These are phyloP conservation scores for Ailuropoda melanoleuca DNA, from an alignment of 2,113 vertebrate species.

Conservation along the genomic window DNA sequence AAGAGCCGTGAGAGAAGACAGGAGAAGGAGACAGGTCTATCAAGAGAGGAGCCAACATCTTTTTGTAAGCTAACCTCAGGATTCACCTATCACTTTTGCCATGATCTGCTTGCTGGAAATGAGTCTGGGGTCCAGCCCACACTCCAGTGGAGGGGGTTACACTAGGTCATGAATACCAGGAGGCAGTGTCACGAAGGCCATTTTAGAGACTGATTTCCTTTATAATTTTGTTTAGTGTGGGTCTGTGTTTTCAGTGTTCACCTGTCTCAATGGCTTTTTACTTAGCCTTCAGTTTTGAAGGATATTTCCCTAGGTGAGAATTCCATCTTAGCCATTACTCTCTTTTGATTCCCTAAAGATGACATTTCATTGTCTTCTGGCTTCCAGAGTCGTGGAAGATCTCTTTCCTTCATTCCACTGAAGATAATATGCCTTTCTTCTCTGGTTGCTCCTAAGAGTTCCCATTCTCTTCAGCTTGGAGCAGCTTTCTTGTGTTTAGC, in stretches of 20 bases:
- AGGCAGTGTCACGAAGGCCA: accelerated
- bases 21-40: not conserved
- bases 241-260: not conserved
- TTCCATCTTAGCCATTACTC: not conserved
- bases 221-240: not conserved
- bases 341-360: not conserved
- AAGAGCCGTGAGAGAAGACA: not conserved
- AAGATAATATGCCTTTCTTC: not conserved
- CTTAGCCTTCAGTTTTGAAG: not conserved
- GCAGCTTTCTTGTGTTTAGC: accelerated
- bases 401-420: not conserved
- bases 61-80: not conserved
- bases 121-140: not conserved
- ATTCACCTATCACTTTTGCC: not conserved
- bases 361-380: not conserved
- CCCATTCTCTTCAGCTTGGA: not conserved
- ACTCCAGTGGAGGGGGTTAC: not conserved
- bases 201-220: not conserved
- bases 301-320: not conserved
- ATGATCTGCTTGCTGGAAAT: not conserved
- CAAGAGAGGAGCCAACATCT: not conserved
- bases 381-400: not conserved
- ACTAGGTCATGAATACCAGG: accelerated
- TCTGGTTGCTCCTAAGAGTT: not conserved
- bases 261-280: not conserved